Base-by-base conservation (phyloP, 1,140 invertebrate genomes). In the Euwallacea similis region DNA sequence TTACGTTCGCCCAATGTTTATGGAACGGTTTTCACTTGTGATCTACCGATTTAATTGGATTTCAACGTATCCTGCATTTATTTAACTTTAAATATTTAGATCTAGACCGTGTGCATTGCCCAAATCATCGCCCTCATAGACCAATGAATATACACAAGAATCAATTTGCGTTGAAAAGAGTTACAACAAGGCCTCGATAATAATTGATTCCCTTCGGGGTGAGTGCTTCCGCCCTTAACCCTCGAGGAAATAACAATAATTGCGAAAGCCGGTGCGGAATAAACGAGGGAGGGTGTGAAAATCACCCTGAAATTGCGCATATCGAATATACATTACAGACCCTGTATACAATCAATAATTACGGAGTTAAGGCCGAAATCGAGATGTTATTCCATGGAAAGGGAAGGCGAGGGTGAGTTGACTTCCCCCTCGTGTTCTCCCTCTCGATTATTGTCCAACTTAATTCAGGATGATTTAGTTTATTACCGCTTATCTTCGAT, bases 291-390 rank as follows among this genome's bases (percentile, higher is more conserved):
- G 66, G 66, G 66, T 68, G 66, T 68, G 55, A 68, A 60, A 58
- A 67, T 67, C 54, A 58, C 54, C 65, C 65, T 67, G 21, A 67
- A 67, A 67, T 67, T 67, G 56, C 65, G 42, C 44, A 59, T 67
- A 67, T 67, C 55, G 42, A 67, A 67, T 67, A 67, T 58, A 21
- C 55, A 71, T 65, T 71, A 66, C 53, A 15, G 21, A 21, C 21
- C 55, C 9, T 66, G 65, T 68, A 60, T 68, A 68, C 66, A 68
- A 68, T 68, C 66, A 68, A 67, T 61, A 72, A 66, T 72, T 66
- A 66, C 56, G 50, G 21, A 67, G 70, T 62, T 68, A 72, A 66
- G 55, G 13, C 64, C 42, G 55, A 71, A 66, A 72, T 72, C 70
- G 70, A 72, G 70, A 72, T 72, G 64, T 72, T 54, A 61, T 55